These are phyloP conservation scores for Lepus townsendii DNA, from an alignment of 2,797 vertebrate species.

Conservation along the genomic window DNA sequence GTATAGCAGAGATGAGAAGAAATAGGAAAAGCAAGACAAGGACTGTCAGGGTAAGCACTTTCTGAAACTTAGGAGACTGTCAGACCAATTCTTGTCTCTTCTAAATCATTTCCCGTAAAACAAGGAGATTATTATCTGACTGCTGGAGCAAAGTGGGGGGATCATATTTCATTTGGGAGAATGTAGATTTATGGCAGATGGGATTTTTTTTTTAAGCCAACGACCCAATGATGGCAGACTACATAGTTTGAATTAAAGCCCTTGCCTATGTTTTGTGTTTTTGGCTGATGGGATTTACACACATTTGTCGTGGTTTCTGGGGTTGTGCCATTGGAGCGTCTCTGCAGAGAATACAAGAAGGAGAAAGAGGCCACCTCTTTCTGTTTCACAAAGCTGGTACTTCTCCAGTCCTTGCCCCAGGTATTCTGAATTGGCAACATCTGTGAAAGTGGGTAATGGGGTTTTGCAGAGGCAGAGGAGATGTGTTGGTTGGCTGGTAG, in stretches of 20 bases:
- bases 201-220: constrained; percentile 73
- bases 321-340: neutral
- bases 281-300: constrained; percentile 64
- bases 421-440: constrained; percentile 20
- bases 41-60: constrained; percentile 63
- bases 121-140: constrained; percentile 85
- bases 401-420: neutral
- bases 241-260: constrained; percentile 63
- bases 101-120: constrained; percentile 81
- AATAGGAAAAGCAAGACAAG: constrained; percentile 60
- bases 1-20: constrained; percentile 18
- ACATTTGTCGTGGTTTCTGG: constrained; percentile 45
- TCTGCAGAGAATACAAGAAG: neutral
- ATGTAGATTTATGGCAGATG: constrained; percentile 83
- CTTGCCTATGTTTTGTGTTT: constrained; percentile 67
- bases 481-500: neutral
- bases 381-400: constrained; percentile 4
- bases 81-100: constrained; percentile 79
- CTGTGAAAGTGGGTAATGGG: constrained; percentile 7
- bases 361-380: neutral
- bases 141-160: constrained; percentile 72
- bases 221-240: constrained; percentile 68
- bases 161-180: constrained; percentile 81
- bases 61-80: constrained; percentile 71
- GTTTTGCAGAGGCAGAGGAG: constrained; percentile 34